Base-by-base conservation (phyloP, 2,888 invertebrate genomes). In the Fabriciana adippe region DNA sequence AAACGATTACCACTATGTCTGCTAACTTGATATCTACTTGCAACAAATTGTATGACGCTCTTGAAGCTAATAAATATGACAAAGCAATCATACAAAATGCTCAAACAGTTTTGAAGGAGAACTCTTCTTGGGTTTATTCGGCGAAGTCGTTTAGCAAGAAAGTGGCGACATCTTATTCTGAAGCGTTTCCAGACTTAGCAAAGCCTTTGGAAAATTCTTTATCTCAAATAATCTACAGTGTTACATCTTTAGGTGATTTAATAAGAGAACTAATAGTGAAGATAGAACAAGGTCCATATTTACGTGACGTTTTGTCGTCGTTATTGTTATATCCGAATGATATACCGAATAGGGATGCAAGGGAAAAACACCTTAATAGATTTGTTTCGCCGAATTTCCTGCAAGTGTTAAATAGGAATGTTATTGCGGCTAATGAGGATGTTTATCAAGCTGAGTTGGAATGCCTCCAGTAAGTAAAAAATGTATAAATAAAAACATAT, bases 171-270 rank as follows among this genome's bases (percentile, higher is more conserved):
- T 85, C 84, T 0, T 96, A 94, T 79, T 88, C 93, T 0, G 89
- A 94, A 3, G 94, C 94, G n/a, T 97, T 97, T 80, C 96, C 96
- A 0, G 98, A 98, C 82, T 90, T 98, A 63, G 93, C 96, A 0
- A 93, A 94, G 69, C 97, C 97, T 0, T 86, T 97, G 18, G 90
- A 96, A 60, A 92, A 94, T 66, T 95, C 96, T 0, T 81, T 97
- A 8, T 93, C 94, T 0, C 95, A 96, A 87, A 93, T 96, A 69
- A 87, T 94, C 1, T 94, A 94, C 73, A 96, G 96, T 2, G 86
- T 95, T 26, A 93, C 93, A 54, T 82, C 93, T 15, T 78, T 96
- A 21, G 93, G 93, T 57, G 93, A 93, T 64, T 83, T 94, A 56
- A 83, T 94, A 1, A 87, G 81, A 59, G 94, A 94, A 76, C 74